phyloP scores from a whole-genome alignment of 1,140 invertebrate genomes.

The Charaxes varanes region DNA sequence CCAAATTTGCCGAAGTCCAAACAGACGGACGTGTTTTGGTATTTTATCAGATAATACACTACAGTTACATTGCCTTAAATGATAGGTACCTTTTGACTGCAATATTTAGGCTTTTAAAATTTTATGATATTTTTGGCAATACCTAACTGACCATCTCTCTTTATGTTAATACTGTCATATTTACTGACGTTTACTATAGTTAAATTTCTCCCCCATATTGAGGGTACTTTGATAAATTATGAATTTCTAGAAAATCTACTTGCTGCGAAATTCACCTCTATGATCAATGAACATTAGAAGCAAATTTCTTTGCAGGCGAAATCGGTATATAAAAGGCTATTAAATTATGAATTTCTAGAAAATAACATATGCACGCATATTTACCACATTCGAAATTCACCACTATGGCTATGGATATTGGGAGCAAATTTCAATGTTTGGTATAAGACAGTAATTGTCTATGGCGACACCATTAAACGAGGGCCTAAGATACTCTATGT shows the following conservation, averaged over 20 bases:
- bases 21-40: constrained; percentile 28
- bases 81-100: constrained; percentile 27
- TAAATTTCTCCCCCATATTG: too few relatives aligned
- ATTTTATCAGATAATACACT: constrained; percentile 41
- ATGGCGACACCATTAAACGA: constrained; percentile 61
- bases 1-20: constrained; percentile 37
- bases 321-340: too few relatives aligned
- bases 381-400: constrained; percentile 6
- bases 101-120: too few relatives aligned
- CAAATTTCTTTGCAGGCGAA: too few relatives aligned
- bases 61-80: constrained; percentile 1
- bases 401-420: constrained; percentile 11
- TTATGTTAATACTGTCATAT: too few relatives aligned
- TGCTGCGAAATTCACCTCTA: too few relatives aligned
- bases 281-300: too few relatives aligned
- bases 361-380: constrained; percentile 23
- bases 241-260: too few relatives aligned
- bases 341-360: constrained; percentile 50
- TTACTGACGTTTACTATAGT: too few relatives aligned
- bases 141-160: too few relatives aligned
- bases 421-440: constrained; percentile 21
- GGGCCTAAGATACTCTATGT: constrained; percentile 57
- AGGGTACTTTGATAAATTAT: too few relatives aligned
- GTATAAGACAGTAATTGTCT: constrained; percentile 45
- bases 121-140: too few relatives aligned